A percentile compares a stretch with the other conserved stretches of the same genome.
phyloP scores from a whole-genome alignment of 2,797 vertebrate genomes.

The Urosaurus nigricauda region DNA sequence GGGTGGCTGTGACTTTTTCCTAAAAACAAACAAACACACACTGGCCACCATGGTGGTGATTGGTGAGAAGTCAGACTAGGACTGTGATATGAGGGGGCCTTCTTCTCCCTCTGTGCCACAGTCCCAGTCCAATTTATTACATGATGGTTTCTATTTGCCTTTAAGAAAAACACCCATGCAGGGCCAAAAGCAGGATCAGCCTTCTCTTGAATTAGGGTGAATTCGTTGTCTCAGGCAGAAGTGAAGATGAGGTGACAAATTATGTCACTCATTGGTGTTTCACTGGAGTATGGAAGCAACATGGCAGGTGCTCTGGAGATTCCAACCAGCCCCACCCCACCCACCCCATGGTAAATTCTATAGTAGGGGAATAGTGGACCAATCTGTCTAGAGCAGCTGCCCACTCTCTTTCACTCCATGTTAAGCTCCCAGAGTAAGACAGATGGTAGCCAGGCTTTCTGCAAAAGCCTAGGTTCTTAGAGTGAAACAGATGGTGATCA shows the following conservation, averaged over 20 bases:
- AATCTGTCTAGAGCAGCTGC: background rate
- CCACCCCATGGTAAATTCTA: background rate
- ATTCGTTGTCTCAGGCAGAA: background rate
- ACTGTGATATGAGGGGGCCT: too few species aligned
- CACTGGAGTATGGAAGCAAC: background rate
- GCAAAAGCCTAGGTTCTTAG: background rate
- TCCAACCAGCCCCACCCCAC: background rate
- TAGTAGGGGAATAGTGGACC: background rate
- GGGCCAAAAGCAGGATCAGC: background rate
- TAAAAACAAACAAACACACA: background rate
- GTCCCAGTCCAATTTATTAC: background rate
- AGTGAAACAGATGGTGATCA: background rate
- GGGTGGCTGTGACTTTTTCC: background rate
- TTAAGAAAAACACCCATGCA: background rate
- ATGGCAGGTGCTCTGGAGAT: background rate
- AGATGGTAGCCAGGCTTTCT: background rate
- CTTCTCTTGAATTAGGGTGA: background rate
- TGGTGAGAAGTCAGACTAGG: background rate
- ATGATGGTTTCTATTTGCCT: background rate
- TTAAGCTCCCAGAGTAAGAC: background rate
- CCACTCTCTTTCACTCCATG: background rate
- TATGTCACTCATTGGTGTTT: background rate
- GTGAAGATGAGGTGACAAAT: background rate
- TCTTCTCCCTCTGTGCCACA: background rate
- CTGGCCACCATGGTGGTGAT: background rate